phyloP scores from a whole-genome alignment of 2,797 vertebrate species.

The Merluccius polli region DNA sequence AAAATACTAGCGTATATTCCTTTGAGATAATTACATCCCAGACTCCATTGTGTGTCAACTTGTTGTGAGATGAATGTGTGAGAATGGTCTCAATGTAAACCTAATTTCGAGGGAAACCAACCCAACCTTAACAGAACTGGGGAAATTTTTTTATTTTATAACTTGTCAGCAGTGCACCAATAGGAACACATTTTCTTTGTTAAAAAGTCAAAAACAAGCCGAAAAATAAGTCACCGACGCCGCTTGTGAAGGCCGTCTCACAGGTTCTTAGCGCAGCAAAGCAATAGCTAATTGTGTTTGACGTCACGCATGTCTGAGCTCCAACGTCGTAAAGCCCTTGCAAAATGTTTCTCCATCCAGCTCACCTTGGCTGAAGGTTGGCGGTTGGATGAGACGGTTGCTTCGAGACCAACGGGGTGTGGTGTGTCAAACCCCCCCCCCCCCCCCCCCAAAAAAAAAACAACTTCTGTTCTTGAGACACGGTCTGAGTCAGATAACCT shows the following conservation, averaged over 20 bases:
- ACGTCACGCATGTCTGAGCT: no score
- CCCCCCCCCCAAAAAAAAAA: slow-evolving; percentile 37
- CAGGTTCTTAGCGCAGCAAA: no score
- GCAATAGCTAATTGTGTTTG: no score
- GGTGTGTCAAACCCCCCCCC: not conserved
- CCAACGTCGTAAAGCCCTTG: not conserved
- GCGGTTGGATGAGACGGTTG: not conserved
- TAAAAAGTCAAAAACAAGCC: no score
- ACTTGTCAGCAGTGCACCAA: no score
- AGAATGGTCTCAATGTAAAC: not conserved
- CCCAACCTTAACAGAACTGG: not conserved
- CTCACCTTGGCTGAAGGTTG: not conserved
- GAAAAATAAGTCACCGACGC: no score
- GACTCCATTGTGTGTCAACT: no score
- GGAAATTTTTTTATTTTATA: not conserved
- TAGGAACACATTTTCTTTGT: no score
- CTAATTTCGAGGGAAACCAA: not conserved
- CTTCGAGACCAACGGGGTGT: not conserved
- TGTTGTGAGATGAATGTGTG: no score
- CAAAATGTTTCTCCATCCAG: not conserved
- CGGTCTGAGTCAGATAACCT: slow-evolving; percentile 63
- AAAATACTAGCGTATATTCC: no score
- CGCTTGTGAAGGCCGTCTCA: no score
- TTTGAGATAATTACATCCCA: no score
- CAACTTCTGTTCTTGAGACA: slow-evolving; percentile 58